Evolutionary conservation across 2,888 invertebrate genomes (phyloP), one percentile per base, ranked within the genome.

Genomic region (Aromia moschata): DNA sequence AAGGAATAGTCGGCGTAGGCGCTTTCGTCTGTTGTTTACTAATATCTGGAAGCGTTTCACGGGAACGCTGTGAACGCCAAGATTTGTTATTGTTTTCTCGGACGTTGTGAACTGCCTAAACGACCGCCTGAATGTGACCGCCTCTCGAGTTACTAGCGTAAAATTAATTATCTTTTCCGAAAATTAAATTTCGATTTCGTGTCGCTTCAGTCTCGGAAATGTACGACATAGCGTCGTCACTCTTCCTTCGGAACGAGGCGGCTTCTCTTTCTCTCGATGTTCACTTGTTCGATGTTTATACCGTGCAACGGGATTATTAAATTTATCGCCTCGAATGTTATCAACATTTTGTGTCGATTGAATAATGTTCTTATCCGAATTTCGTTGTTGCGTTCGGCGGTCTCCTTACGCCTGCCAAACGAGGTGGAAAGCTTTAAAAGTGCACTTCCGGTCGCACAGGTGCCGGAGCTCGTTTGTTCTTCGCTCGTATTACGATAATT

Each of bases 381-480:
- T 49, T n/a, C n/a, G n/a, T n/a, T 36, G 9, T 15, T 41, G 33
- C 51, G n/a, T 15, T 38, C n/a, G 14, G 15, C 15, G 37, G 18
- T 18, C 30, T 30, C 36, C 38, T 16, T 52, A 17, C 14, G n/a
- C 38, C 20, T 40, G 40, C 20, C 43, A 51, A 53, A 31, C 49
- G 49, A 56, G 30, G 55, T 53, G 56, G 40, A 46, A 58, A 56
- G 44, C n/a, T 30, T 44, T 31, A 17, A 30, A 54, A 16, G 38
- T 52, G 49, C 54, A 58, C 60, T 67, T 67, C 67, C 67, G 63
- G 67, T 64, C 51, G 49, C 55, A 56, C 65, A 65, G 64, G 67
- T 64, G 67, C 52, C 58, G 14, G 43, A 54, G 33, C 44, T 61
- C 49, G 15, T 41, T 43, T 36, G 37, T 51, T 49, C 45, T 33